Evolutionary conservation across 2,888 invertebrate genomes (phyloP).

Genomic region (Polydrusus tereticollis): DNA sequence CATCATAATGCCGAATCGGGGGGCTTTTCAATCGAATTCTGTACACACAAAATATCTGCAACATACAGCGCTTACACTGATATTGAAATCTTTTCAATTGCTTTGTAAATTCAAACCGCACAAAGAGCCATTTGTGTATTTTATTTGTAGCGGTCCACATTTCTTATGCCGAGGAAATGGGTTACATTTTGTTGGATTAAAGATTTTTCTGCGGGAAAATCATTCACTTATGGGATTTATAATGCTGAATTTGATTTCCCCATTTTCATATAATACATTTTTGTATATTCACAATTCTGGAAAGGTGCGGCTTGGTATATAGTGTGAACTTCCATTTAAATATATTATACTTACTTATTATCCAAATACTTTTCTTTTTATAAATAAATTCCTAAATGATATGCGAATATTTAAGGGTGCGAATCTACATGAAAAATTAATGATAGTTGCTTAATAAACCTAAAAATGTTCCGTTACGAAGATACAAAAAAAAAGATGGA

Average conservation of each 20-base stretch:
- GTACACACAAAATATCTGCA: constrained; percentile 66
- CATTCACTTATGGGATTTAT: constrained; percentile 53
- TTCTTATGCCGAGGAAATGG: constrained; percentile 63
- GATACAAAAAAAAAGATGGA: too few species aligned
- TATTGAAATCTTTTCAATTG: constrained; percentile 69
- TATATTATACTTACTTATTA: too few species aligned
- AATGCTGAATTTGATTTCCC: constrained; percentile 49
- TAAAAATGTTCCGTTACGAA: too few species aligned
- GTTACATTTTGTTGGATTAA: constrained; percentile 66
- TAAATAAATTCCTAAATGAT: too few species aligned
- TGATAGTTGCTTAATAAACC: too few species aligned
- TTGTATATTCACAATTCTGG: constrained; percentile 3
- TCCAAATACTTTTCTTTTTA: neutral
- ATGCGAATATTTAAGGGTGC: too few species aligned
- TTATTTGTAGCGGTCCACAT: constrained; percentile 66
- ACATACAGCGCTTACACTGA: constrained; percentile 65
- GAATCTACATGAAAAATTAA: too few species aligned
- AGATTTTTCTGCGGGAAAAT: constrained; percentile 62
- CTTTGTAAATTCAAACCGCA: constrained; percentile 68
- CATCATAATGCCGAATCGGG: constrained; percentile 67
- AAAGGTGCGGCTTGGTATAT: too few species aligned
- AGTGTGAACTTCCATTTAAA: too few species aligned
- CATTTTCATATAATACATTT: constrained; percentile 21
- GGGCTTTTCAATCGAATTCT: constrained; percentile 67
- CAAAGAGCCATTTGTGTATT: constrained; percentile 67